Evolutionary conservation across 2,113 vertebrate species (phyloP), one percentile per base, ranked within the genome.

Genomic region (Ellobius talpinus): DNA sequence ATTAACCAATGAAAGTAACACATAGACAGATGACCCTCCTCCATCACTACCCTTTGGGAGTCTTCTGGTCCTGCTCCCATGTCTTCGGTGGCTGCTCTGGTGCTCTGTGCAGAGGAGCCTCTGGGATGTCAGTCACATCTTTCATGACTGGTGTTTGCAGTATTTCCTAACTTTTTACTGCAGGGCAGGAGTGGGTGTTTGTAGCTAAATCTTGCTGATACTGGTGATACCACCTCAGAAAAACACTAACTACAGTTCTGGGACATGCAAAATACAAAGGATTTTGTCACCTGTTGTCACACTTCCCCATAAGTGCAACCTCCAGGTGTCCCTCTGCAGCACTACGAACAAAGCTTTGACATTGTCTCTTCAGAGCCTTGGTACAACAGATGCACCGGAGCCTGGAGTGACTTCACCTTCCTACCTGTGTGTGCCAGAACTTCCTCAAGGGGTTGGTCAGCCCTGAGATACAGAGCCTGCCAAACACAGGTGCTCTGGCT

Each of bases 301-400:
- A 3, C 39, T 3, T 50, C n/a, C 52, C 86, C 16, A 0, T 21
- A 7, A 21, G 4, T 36, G 2, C 55, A 1, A 0, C 11, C 9
- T 6, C 0, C 12, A 0, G 0, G 47, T 2, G 3, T 39, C 12
- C 14, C 7, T 50, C 86, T 0, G 1, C 77, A 2, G 2, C 16
- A 3, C 14, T 1, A 50, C 47, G 86, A 9, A 23, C 31, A 13
- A 4, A 50, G 21, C 4, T 2, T 3, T 16, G 3, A 23, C 12
- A 4, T 2, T 1, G 0, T 33, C 63, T 24, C 24, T 5, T 2
- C 7, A 47, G 50, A 39, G 19, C 42, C 36, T 17, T 29, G 3
- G 17, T 14, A 0, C 0, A 17, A 14, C 61, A 3, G 36, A 24
- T 5, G 0, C 0, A 11, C 19, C 0, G 16, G 39, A 11, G 11